These are phyloP conservation scores for Ypsolopha scabrella DNA, from an alignment of 2,888 invertebrate genomes.

Conservation along the genomic window DNA sequence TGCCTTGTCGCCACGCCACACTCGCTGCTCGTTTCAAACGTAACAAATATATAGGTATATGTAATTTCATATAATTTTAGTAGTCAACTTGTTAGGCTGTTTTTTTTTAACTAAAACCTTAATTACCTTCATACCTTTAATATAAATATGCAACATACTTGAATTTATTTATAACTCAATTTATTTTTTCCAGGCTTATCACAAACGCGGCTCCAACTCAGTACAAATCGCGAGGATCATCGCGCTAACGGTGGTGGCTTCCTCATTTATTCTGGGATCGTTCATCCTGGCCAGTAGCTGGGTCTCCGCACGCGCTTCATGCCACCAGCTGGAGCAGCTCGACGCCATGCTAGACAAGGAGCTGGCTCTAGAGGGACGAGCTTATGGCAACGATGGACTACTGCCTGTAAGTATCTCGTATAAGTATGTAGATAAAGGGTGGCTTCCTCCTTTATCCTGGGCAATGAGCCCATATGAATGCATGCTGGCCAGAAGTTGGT, in stretches of 20 bases:
- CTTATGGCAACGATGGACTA: conserved; percentile 73
- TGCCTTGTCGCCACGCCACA: too few species aligned
- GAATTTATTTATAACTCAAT: too few species aligned
- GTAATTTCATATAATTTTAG: too few species aligned
- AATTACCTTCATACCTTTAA: too few species aligned
- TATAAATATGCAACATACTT: too few species aligned
- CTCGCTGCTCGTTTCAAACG: too few species aligned
- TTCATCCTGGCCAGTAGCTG: conserved; percentile 88
- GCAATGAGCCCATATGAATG: too few species aligned
- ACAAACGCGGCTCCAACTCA: conserved; percentile 76
- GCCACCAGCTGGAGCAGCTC: conserved; percentile 79
- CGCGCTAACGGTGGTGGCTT: conserved; percentile 84
- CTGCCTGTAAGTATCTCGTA: conserved; percentile 72
- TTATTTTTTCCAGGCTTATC: conserved; percentile 77
- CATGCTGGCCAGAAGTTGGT: conserved; percentile 86
- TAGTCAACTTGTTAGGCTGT: too few species aligned
- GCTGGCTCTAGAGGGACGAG: conserved; percentile 74
- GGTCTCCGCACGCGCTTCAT: conserved; percentile 84
- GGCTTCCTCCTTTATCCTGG: conserved; percentile 75
- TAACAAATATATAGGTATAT: too few species aligned
- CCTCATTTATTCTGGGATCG: conserved; percentile 83
- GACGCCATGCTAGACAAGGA: conserved; percentile 77
- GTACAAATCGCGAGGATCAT: conserved; percentile 90
- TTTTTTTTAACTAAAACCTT: too few species aligned
- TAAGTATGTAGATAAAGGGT: conserved; percentile 4